Evolutionary conservation across 2,113 vertebrate species (phyloP).

Genomic region (Pituophis catenifer): DNA sequence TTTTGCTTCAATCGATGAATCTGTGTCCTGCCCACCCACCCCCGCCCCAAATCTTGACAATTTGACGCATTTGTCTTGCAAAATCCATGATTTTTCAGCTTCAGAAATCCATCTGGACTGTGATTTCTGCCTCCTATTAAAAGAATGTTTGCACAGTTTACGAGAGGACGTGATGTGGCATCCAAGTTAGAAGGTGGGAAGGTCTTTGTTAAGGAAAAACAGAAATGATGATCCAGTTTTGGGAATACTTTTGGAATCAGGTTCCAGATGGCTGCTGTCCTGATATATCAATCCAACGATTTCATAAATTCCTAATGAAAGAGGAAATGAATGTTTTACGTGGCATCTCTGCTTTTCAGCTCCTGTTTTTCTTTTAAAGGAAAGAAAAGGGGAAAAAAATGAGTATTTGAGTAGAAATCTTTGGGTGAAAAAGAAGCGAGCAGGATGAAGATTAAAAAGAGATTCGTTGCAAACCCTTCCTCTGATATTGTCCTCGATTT

Average conservation of each 20-base stretch:
- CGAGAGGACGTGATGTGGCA: rapidly evolving
- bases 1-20: not conserved
- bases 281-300: not conserved
- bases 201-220: not conserved
- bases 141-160: not conserved
- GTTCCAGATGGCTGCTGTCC: constrained; percentile 4
- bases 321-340: not conserved
- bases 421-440: rapidly evolving
- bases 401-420: not conserved
- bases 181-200: not conserved
- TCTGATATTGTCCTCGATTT: no score
- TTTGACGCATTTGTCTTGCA: not conserved
- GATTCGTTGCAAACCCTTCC: not conserved
- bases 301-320: not conserved
- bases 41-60: not conserved
- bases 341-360: not conserved
- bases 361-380: rapidly evolving
- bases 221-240: not conserved
- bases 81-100: not conserved
- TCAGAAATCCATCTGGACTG: not conserved
- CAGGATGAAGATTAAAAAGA: not conserved
- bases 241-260: not conserved
- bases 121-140: not conserved
- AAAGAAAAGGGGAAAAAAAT: not conserved
- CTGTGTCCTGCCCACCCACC: not conserved